Evolutionary conservation across 2,113 vertebrate species (phyloP).

Genomic region (Cercopithecus mona): DNA sequence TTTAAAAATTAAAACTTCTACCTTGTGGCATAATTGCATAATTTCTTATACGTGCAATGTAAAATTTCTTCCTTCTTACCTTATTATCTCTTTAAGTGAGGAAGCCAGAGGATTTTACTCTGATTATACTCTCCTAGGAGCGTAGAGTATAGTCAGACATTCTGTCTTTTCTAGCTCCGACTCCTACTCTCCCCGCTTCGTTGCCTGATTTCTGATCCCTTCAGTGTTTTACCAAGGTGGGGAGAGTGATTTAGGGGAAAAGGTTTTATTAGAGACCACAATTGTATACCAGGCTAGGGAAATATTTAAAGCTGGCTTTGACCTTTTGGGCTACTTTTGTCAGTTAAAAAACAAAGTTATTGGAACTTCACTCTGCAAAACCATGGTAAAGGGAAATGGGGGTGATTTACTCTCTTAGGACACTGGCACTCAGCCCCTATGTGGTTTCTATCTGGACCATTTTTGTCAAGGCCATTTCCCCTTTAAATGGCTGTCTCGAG

Average conservation of each 20-base stretch:
- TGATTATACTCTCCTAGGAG: background rate
- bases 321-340: background rate
- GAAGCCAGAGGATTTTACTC: background rate
- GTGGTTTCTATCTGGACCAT: background rate
- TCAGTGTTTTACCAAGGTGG: background rate
- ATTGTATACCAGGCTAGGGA: background rate
- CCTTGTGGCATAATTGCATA: background rate
- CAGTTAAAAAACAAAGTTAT: background rate
- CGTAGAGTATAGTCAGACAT: rapidly evolving
- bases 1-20: background rate
- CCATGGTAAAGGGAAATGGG: background rate
- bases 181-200: background rate
- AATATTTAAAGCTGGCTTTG: background rate
- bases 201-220: background rate
- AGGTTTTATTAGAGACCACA: background rate
- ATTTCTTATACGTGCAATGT: rapidly evolving
- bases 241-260: background rate
- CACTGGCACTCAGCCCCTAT: background rate
- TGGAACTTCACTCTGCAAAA: background rate
- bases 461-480: background rate
- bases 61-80: background rate
- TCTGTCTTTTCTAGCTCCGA: background rate
- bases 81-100: background rate
- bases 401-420: background rate
- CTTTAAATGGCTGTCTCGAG: background rate